Percentiles rank a stretch among this genome's conserved stretches.
phyloP scores from a whole-genome alignment of 2,113 vertebrate species.

The Rhea pennata region DNA sequence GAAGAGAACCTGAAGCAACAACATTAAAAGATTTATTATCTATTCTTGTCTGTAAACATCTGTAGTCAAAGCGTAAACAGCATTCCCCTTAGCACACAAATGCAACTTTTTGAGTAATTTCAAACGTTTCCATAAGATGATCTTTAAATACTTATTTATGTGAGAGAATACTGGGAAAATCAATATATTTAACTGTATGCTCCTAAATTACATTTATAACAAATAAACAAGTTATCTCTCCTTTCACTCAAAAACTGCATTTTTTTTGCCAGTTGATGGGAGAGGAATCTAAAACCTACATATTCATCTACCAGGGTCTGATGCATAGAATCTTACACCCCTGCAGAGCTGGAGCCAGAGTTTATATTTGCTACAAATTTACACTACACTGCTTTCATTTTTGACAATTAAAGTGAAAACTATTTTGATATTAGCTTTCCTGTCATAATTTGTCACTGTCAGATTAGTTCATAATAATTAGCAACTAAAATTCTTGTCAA shows the following conservation, averaged over 20 bases:
- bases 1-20: background rate
- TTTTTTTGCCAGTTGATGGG: background rate
- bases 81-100: background rate
- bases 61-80: background rate
- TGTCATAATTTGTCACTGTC: background rate
- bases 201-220: background rate
- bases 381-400: background rate
- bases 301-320: background rate
- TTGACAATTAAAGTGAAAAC: background rate
- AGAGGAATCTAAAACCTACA: background rate
- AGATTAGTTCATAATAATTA: background rate
- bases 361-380: background rate
- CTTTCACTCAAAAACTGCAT: background rate
- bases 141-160: background rate
- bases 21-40: background rate
- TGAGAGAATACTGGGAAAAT: background rate
- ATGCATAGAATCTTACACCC: background rate
- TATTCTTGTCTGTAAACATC: background rate
- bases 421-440: background rate
- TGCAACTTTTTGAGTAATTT: background rate
- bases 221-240: background rate
- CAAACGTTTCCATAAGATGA: background rate
- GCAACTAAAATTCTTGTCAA: background rate
- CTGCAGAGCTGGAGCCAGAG: background rate
- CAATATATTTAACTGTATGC: background rate